Evolutionary conservation across 2,797 vertebrate genomes (phyloP), one percentile per base, ranked within the genome.

Genomic region (Acrocephalus scirpaceus): DNA sequence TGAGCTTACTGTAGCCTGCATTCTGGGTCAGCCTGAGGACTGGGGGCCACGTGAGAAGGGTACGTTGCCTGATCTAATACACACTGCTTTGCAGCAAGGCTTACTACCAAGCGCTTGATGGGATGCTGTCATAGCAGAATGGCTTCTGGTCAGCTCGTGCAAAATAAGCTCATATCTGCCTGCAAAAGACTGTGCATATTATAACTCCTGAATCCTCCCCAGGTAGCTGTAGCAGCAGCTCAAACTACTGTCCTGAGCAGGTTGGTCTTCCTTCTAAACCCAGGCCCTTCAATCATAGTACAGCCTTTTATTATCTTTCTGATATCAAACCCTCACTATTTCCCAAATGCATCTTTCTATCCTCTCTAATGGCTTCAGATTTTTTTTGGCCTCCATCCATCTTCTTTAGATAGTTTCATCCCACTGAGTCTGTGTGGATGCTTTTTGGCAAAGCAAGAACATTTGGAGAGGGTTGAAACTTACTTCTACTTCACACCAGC

Each of bases 131-230:
- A 58, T 38, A 81, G 88, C 91, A 94, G 88, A 90, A 94, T 93
- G 95, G 73, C 93, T 95, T 95, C 86, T 94, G 93, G 80, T 65
- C 83, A 74, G 72, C 93, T 95, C 53, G 0, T 94, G 92, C 88
- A 61, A 93, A 93, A 95, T 90, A 88, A 94, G 92, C 80, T 96
- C 92, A 58, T 90, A 96, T 95, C 92, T 94, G 88, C 93, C 92
- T 92, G 79, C 92, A 92, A 92, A 96, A 95, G 86, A 86, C 58
- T 93, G 88, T 74, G 88, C 88, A 34, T 84, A 83, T 62, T 86
- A 19, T 29, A 72, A 11, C 30, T 84, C 66, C 27, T 61, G 18
- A 78, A 21, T 86, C 58, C 36, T 92, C 92, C 66, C 62, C 54
- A 73, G 66, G 45, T 19, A 93, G 86, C 82, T 83, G 53, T 76